Evolutionary conservation across 2,888 invertebrate genomes (phyloP), one percentile per base, ranked within the genome.

Genomic region (Morpho deidamia): DNA sequence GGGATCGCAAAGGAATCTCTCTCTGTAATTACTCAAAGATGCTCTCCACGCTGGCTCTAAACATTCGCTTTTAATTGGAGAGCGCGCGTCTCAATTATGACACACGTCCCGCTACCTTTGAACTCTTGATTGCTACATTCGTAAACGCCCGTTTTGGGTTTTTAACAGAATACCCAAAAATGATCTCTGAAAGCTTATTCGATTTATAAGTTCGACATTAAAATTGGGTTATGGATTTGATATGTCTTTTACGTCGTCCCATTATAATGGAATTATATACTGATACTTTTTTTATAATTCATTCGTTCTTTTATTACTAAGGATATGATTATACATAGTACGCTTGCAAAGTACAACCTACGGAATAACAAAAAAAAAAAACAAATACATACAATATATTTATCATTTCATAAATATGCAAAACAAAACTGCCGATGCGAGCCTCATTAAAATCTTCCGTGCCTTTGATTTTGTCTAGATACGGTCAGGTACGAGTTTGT

Each of bases 361-460:
- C 37, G 37, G 2, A 23, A 5, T 23, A 23, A 23, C 23, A 2
- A 23, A 23, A 11, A 39, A 2, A 11, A 39, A 10, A 9, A 11
- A 42, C 46, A 44, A 34, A 56, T 55, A 64, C 59, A 69, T 68
- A 60, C 62, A 62, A 59, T 64, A 57, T 54, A 62, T 61, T 45
- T 38, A 34, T 44, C 44, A 11, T 44, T 48, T 40, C 35, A 66
- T 67, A 74, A 76, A 70, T 67, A 70, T 64, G 71, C 69, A 72
- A 78, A 77, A 85, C 81, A 83, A 86, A 81, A 79, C 71, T 70
- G 71, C 72, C 73, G 79, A 79, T 78, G 76, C 68, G 92, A 92
- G 70, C 78, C 82, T 89, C 87, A 84, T 88, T 89, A 89, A 89
- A 89, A 84, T 88, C 74, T 89, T 89, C 89, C 89, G 81, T 76